Conservation (phyloP, 2,888 invertebrate species). For the Isoperla grammatica region DNA sequence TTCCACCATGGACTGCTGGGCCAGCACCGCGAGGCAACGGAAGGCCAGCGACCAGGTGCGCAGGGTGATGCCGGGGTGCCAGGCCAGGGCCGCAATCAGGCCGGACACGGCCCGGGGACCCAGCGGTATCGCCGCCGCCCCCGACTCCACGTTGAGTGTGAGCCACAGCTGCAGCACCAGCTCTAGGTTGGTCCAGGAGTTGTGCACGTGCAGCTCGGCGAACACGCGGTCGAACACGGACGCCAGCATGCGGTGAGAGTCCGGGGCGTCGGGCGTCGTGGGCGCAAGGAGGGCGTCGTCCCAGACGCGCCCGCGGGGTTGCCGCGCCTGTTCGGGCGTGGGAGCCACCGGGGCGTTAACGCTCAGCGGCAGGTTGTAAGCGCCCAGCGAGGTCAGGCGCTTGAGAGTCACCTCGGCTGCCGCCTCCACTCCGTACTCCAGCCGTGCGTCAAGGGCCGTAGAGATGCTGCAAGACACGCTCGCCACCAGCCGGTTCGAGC, state of each 20-base stretch:
- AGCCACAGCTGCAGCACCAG: conserved; percentile 82
- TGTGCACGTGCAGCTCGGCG: conserved; percentile 50
- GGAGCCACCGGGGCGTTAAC: conserved; percentile 46
- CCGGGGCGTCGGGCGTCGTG: conserved; percentile 39
- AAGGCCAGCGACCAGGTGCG: conserved; percentile 75
- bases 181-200: conserved; percentile 72
- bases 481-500: conserved; percentile 9
- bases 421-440: conserved; percentile 74
- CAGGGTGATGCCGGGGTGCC: conserved; percentile 61
- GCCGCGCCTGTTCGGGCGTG: conserved; percentile 43
- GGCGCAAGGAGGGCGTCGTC: conserved; percentile 44
- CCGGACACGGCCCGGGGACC: conserved; percentile 60
- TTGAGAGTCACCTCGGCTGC: conserved; percentile 67
- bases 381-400: conserved; percentile 62
- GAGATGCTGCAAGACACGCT: conserved; percentile 50
- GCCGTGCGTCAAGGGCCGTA: conserved; percentile 67
- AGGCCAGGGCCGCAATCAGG: conserved; percentile 59
- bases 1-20: conserved; percentile 47
- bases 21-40: conserved; percentile 57
- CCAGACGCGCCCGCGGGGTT: conserved; percentile 39
- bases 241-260: conserved; percentile 53
- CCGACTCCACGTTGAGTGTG: conserved; percentile 63
- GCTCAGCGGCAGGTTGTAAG: conserved; percentile 54
- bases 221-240: conserved; percentile 65
- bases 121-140: conserved; percentile 54